These are phyloP conservation scores for Girardinichthys multiradiatus DNA, from an alignment of 2,113 vertebrate species.

Conservation along the genomic window DNA sequence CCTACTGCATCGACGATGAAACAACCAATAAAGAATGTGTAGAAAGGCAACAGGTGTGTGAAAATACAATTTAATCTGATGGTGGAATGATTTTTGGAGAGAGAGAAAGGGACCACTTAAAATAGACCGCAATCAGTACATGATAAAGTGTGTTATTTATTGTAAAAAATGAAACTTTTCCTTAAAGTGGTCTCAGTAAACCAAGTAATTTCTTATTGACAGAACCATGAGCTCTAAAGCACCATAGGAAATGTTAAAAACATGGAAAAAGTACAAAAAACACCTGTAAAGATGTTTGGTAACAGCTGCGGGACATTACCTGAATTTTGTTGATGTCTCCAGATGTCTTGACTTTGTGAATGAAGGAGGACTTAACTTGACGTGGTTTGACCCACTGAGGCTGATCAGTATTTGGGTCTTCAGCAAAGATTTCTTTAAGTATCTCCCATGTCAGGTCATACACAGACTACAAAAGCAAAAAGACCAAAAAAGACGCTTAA, in stretches of 20 bases:
- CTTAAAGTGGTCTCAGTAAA: not conserved
- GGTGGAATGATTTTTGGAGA: no score
- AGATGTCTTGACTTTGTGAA: slow-evolving; percentile 86
- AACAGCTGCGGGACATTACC: slow-evolving; percentile 64
- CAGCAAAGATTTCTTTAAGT: slow-evolving; percentile 91
- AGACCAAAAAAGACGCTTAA: not conserved
- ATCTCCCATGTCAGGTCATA: slow-evolving; percentile 96
- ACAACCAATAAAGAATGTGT: no score
- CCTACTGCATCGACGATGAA: no score
- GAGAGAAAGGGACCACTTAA: no score
- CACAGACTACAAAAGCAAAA: slow-evolving; percentile 80
- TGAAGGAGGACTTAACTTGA: slow-evolving; percentile 83
- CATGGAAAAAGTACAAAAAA: not conserved
- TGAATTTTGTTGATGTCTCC: slow-evolving; percentile 87
- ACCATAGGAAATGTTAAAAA: not conserved
- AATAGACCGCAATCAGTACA: not conserved
- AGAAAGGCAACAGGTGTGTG: no score
- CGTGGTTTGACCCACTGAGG: slow-evolving; percentile 92
- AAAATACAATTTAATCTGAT: no score
- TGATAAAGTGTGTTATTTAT: not conserved
- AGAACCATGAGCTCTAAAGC: not conserved
- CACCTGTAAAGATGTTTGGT: not conserved
- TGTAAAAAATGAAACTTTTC: not conserved
- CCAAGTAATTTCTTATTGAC: not conserved
- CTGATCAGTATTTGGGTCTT: slow-evolving; percentile 89